These are phyloP conservation scores for Amiota mariae DNA, from an alignment of 2,888 invertebrate species.

Conservation along the genomic window DNA sequence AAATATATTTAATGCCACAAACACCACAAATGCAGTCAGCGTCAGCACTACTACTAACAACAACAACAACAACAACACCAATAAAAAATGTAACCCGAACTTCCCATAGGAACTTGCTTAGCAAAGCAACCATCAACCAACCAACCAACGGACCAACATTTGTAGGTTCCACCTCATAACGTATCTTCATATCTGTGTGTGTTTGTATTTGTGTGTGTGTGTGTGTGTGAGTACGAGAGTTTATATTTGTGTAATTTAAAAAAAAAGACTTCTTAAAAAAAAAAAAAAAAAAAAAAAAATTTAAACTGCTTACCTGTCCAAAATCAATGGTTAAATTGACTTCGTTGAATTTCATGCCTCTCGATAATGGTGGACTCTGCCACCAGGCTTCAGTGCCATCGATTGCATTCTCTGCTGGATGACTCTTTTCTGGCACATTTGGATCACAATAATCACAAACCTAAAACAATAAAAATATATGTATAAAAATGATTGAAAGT, in stretches of 20 bases:
- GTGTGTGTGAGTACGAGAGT: too few relatives aligned
- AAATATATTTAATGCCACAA: constrained; percentile 14
- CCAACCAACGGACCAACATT: too few relatives aligned
- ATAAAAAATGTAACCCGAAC: constrained; percentile 5
- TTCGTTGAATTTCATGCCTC: constrained; percentile 97
- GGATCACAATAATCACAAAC: constrained; percentile 95
- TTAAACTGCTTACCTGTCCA: constrained; percentile 86
- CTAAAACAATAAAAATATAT: constrained; percentile 75
- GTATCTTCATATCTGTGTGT: constrained; percentile 1
- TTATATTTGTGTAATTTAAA: not conserved
- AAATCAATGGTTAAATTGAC: constrained; percentile 97
- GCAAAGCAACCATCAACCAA: constrained; percentile 25
- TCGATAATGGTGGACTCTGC: constrained; percentile 98
- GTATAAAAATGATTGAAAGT: not conserved
- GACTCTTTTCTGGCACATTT: constrained; percentile 82
- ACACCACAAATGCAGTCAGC: not conserved
- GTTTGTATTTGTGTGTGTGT: constrained; percentile 10
- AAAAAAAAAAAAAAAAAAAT: not conserved
- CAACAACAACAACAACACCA: not conserved
- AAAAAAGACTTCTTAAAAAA: constrained; percentile 1
- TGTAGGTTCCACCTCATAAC: not conserved
- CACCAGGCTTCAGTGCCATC: constrained; percentile 98
- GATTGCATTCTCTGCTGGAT: constrained; percentile 93
- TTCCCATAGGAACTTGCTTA: constrained; percentile 38
- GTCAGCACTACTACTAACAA: not conserved